Percentiles rank a stretch among this genome's conserved stretches.
Conservation (phyloP, 2,888 invertebrate species). For the Xestia c-nigrum region DNA sequence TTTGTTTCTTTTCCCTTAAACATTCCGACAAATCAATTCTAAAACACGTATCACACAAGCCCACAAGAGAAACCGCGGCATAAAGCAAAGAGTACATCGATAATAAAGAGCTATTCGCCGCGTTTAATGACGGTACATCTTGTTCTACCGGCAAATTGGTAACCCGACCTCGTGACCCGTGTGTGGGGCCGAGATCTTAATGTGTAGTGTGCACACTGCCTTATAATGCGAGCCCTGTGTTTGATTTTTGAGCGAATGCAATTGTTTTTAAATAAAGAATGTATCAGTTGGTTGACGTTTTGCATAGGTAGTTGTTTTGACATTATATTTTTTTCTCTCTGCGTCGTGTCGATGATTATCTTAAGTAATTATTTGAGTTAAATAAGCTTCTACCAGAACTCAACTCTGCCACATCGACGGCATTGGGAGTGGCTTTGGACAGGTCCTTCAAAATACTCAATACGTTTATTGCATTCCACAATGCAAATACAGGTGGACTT, state of each 20-base stretch:
- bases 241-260: neutral
- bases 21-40: constrained; percentile 28
- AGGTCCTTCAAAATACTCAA: neutral
- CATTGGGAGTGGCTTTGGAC: neutral
- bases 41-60: constrained; percentile 10
- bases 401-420: neutral
- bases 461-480: too few species aligned
- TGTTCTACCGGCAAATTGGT: constrained; percentile 82
- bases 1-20: neutral
- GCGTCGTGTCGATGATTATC: neutral
- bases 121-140: constrained; percentile 73
- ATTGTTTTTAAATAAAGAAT: neutral
- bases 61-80: constrained; percentile 37
- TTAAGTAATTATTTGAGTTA: neutral
- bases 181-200: constrained; percentile 58
- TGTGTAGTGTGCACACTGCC: constrained; percentile 55
- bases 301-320: too few species aligned
- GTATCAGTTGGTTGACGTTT: neutral
- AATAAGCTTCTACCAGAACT: neutral
- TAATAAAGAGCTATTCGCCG: constrained; percentile 68
- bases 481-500: neutral
- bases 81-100: constrained; percentile 56
- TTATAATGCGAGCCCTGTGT: constrained; percentile 47
- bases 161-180: constrained; percentile 76
- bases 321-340: neutral